A percentile compares a stretch with the other conserved stretches of the same genome.
Conservation (phyloP, 2,797 vertebrate species). For the Poecilia velifera region DNA sequence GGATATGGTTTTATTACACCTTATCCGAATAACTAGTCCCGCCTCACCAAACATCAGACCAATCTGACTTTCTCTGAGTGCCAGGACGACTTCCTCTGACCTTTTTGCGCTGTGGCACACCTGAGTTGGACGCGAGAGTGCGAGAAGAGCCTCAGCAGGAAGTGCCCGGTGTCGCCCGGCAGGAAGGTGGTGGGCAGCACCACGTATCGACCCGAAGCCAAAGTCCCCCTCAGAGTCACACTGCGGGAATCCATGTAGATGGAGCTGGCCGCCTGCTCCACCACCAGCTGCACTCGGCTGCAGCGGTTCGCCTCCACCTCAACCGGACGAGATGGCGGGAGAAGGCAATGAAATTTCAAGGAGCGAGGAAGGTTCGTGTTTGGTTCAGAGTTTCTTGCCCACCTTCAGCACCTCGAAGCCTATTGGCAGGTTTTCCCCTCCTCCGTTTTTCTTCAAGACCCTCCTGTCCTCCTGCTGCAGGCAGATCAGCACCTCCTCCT, state of each 20-base stretch:
- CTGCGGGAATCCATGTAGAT: conserved; percentile 87
- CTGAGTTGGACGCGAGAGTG: conserved; percentile 75
- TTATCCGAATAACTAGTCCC: neutral
- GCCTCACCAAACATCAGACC: neutral
- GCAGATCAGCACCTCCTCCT: conserved; percentile 83
- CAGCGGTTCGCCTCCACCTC: conserved; percentile 86
- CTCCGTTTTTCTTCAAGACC: conserved; percentile 77
- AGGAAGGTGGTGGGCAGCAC: conserved; percentile 85
- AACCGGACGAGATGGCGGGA: neutral
- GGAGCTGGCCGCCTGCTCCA: conserved; percentile 82
- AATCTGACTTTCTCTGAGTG: neutral
- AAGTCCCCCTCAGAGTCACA: conserved; percentile 76
- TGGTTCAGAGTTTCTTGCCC: conserved; percentile 7
- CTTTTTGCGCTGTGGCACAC: conserved; percentile 44
- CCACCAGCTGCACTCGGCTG: conserved; percentile 80
- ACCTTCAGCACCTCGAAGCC: conserved; percentile 87
- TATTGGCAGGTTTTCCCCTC: conserved; percentile 84
- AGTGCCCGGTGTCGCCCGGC: conserved; percentile 75
- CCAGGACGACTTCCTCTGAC: neutral
- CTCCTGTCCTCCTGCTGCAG: conserved; percentile 86
- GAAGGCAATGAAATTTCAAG: accelerated
- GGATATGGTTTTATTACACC: neutral
- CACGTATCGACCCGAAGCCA: conserved; percentile 78
- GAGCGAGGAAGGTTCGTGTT: neutral
- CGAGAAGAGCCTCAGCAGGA: conserved; percentile 84